Evolutionary conservation across 2,888 invertebrate genomes (phyloP).

Genomic region (Metallyticus violacea): DNA sequence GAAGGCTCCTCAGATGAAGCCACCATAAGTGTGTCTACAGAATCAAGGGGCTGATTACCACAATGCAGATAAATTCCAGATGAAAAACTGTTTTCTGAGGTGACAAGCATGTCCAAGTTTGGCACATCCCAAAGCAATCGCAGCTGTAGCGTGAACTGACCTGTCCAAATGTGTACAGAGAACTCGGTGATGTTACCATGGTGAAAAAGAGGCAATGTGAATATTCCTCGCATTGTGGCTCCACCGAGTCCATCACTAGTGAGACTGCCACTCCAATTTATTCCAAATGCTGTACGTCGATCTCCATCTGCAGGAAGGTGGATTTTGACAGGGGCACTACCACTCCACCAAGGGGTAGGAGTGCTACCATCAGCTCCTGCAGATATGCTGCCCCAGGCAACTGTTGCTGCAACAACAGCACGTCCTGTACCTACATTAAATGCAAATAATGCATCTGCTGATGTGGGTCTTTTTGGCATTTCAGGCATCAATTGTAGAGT

Average conservation of each 20-base stretch:
- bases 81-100: not conserved
- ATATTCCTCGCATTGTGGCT: conserved; percentile 9
- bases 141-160: conserved; percentile 25
- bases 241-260: not conserved
- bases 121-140: conserved; percentile 23
- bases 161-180: conserved; percentile 15
- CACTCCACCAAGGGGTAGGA: not conserved
- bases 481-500: not conserved
- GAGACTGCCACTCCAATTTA: conserved; percentile 15
- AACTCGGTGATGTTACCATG: not conserved
- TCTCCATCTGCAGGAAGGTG: not conserved
- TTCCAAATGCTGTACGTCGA: not conserved
- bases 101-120: not conserved
- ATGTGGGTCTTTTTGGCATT: not conserved
- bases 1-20: not conserved
- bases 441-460: not conserved
- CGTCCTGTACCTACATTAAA: not conserved
- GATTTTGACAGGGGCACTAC: not conserved
- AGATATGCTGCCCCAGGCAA: not conserved
- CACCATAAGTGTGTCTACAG: not conserved
- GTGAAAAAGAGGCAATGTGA: conserved; percentile 2
- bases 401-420: not conserved
- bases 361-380: not conserved
- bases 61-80: not conserved
- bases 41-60: not conserved